Evolutionary conservation across 2,797 vertebrate genomes (phyloP).

Genomic region (Hozukius guyotensis): DNA sequence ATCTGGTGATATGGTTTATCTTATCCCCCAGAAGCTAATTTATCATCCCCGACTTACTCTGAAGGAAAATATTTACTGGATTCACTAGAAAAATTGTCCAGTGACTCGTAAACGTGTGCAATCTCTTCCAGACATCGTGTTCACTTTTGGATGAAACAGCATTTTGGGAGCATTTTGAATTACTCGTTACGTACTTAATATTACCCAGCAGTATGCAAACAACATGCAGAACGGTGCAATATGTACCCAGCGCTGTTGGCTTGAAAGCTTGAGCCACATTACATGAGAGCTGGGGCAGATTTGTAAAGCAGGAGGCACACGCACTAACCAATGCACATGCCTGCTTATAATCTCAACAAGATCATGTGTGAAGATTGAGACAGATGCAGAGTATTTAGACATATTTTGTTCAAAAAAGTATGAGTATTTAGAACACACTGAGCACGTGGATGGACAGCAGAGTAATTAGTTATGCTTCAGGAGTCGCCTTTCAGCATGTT

Average conservation of each 20-base stretch:
- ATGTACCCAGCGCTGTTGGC: slow-evolving; percentile 6
- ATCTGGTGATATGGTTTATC: slow-evolving; percentile 64
- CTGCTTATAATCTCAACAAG: not conserved
- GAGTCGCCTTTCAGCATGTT: not conserved
- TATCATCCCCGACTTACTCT: slow-evolving; percentile 62
- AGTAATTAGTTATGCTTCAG: not conserved
- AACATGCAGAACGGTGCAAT: not conserved
- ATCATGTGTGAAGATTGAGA: not conserved
- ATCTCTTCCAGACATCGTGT: slow-evolving; percentile 45
- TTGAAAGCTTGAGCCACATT: not conserved
- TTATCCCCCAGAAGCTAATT: slow-evolving; percentile 71
- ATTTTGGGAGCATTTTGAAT: slow-evolving; percentile 34
- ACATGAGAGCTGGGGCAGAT: slow-evolving; percentile 14
- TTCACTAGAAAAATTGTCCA: slow-evolving; percentile 54
- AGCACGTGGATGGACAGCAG: not conserved
- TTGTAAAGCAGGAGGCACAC: not conserved
- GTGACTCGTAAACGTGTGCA: slow-evolving; percentile 38
- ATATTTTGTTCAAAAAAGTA: not conserved
- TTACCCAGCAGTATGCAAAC: slow-evolving; percentile 20
- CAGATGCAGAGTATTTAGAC: not conserved
- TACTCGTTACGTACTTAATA: slow-evolving; percentile 20
- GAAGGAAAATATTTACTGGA: slow-evolving; percentile 60
- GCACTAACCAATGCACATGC: not conserved
- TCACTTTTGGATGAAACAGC: slow-evolving; percentile 30
- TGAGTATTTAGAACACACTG: not conserved